phyloP scores from a whole-genome alignment of 53 echinoderm and acorn worm species.

The Temnopleurus reevesii region DNA sequence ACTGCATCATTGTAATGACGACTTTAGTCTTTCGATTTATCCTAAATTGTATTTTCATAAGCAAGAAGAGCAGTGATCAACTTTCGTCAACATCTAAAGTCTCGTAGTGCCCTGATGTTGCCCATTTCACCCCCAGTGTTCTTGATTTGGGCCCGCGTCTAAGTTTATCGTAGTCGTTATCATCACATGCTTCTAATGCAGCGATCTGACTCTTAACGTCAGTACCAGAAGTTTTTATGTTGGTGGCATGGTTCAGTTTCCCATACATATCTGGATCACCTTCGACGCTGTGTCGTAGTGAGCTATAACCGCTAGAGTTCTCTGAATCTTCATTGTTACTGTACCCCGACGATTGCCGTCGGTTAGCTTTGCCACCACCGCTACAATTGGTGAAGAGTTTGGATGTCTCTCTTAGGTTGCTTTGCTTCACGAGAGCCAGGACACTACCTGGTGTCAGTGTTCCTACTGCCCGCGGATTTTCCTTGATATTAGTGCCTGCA shows the following conservation, averaged over 20 bases:
- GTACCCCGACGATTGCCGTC: neutral
- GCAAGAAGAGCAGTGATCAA: too few species aligned
- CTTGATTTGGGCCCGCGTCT: slow-evolving; percentile 51
- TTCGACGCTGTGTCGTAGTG: slow-evolving; percentile 44
- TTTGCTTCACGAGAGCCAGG: slow-evolving; percentile 42
- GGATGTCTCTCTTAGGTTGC: slow-evolving; percentile 29
- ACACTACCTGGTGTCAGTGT: slow-evolving; percentile 33
- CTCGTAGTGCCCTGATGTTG: slow-evolving; percentile 50
- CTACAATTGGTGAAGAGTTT: slow-evolving; percentile 41
- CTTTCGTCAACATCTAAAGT: slow-evolving; percentile 50
- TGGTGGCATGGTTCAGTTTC: slow-evolving; percentile 46
- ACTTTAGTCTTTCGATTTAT: too few species aligned
- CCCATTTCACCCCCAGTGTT: slow-evolving; percentile 33
- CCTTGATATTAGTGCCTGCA: neutral
- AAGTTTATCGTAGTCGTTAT: slow-evolving; percentile 47
- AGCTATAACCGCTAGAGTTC: slow-evolving; percentile 56
- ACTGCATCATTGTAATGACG: neutral
- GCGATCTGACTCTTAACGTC: slow-evolving; percentile 11
- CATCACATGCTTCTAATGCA: slow-evolving; percentile 17
- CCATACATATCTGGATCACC: slow-evolving; percentile 51
- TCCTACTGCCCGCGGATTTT: neutral
- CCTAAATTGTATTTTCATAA: too few species aligned
- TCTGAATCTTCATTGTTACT: slow-evolving; percentile 51
- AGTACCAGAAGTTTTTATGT: neutral
- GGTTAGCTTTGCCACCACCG: neutral